These are phyloP conservation scores for Pseudomugil tenellus DNA, from an alignment of 2,797 vertebrate genomes.

Conservation along the genomic window DNA sequence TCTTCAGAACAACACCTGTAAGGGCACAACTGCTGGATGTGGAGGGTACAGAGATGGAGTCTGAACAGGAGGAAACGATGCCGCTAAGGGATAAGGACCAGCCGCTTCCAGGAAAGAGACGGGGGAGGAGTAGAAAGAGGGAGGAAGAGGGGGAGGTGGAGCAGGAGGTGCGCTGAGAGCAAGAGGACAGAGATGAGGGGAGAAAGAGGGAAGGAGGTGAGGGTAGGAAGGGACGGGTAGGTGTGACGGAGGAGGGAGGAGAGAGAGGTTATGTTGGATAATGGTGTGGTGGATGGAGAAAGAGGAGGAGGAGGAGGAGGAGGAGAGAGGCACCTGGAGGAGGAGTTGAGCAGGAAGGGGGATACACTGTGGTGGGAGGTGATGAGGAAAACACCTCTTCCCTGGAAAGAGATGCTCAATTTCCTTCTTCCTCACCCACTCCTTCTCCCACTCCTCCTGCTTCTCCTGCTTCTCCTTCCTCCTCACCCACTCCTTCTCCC, in stretches of 20 bases:
- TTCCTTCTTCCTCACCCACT: conserved; percentile 48
- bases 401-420: conserved; percentile 52
- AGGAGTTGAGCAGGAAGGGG: conserved; percentile 65
- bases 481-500: conserved; percentile 56
- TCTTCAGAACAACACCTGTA: conserved; percentile 70
- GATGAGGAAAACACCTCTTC: conserved; percentile 57
- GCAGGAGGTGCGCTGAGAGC: conserved; percentile 39
- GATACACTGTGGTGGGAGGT: conserved; percentile 48
- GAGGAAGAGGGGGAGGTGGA: conserved; percentile 23
- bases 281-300: conserved; percentile 75
- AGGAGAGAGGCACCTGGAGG: conserved; percentile 46
- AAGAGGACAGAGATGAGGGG: conserved; percentile 54
- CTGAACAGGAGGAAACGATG: conserved; percentile 65
- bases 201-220: conserved; percentile 59
- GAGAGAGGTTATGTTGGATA: conserved; percentile 71
- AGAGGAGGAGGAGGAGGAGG: conserved; percentile 63
- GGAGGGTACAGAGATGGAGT: conserved; percentile 58
- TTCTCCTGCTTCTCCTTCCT: conserved; percentile 54
- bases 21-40: conserved; percentile 63
- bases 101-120: conserved; percentile 56
- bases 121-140: conserved; percentile 63
- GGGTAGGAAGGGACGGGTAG: conserved; percentile 58
- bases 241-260: conserved; percentile 60
- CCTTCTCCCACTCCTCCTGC: conserved; percentile 52
- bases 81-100: conserved; percentile 55